A percentile compares a stretch with the other conserved stretches of the same genome.
Evolutionary conservation across 2,888 invertebrate genomes (phyloP).

Genomic region (Stomorhina lunata): DNA sequence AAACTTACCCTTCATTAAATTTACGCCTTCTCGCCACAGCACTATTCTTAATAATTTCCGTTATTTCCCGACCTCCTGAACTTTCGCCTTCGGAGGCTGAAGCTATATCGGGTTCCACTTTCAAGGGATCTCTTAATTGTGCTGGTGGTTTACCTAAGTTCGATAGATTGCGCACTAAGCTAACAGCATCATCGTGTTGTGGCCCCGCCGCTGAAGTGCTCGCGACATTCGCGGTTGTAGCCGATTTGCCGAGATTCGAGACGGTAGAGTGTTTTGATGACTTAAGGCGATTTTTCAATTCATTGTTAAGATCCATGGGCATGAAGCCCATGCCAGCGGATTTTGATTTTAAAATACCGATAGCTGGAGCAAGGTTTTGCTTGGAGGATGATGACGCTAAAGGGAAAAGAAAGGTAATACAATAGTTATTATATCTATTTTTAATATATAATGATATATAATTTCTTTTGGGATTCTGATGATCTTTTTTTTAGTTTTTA

Average conservation of each 20-base stretch:
- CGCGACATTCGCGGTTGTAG: conserved; percentile 73
- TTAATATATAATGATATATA: background rate
- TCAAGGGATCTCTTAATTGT: conserved; percentile 50
- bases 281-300: conserved; percentile 78
- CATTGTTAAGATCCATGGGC: conserved; percentile 78
- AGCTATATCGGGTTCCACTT: conserved; percentile 66
- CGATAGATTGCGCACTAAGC: conserved; percentile 77
- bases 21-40: conserved; percentile 80
- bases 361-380: conserved; percentile 53
- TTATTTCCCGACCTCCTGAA: conserved; percentile 80
- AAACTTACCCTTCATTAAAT: conserved; percentile 81
- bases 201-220: conserved; percentile 34
- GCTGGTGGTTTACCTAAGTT: conserved; percentile 72
- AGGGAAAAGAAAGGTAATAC: background rate
- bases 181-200: conserved; percentile 77
- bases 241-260: conserved; percentile 77
- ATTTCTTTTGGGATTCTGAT: background rate
- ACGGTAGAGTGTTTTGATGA: conserved; percentile 78
- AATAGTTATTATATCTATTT: background rate
- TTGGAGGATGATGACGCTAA: conserved; percentile 57
- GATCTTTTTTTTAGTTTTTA: too few species aligned
- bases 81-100: conserved; percentile 81
- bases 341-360: conserved; percentile 77
- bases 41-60: conserved; percentile 81
- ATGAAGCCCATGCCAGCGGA: conserved; percentile 76